Percentiles rank a stretch among this genome's conserved stretches.
Conservation (phyloP, 2,113 vertebrate genomes). For the Hydropotes inermis region DNA sequence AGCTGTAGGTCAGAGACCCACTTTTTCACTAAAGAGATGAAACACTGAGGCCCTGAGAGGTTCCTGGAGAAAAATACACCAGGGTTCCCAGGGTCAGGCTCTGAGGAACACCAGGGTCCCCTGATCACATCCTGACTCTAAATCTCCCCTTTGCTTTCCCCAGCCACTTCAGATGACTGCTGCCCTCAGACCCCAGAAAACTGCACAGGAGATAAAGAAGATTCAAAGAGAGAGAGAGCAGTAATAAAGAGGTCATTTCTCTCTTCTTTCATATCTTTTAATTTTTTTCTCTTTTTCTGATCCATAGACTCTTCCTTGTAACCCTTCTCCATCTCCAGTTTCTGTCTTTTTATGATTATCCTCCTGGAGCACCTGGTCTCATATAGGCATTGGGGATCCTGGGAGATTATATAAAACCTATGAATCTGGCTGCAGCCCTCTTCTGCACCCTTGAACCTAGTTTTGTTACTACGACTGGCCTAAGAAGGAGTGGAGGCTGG, state of each 20-base stretch:
- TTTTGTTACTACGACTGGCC: background rate
- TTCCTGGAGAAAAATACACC: background rate
- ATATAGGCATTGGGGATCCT: background rate
- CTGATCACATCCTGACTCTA: background rate
- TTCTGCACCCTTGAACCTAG: background rate
- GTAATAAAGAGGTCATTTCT: background rate
- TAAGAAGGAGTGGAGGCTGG: background rate
- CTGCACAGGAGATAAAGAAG: background rate
- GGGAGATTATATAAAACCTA: background rate
- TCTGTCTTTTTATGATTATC: background rate
- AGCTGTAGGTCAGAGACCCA: background rate
- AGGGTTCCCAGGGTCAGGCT: background rate
- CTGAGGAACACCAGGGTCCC: background rate
- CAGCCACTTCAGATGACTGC: no score
- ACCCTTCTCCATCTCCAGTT: background rate
- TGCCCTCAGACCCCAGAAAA: background rate
- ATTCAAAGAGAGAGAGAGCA: background rate
- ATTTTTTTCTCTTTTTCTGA: accelerated
- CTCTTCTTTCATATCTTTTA: background rate
- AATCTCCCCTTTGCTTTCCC: background rate
- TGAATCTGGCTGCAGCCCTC: background rate
- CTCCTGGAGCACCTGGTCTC: background rate
- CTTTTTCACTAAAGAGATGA: background rate
- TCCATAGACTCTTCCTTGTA: background rate
- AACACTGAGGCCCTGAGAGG: background rate